Conservation (phyloP, 2,113 vertebrate genomes). For the Pitta sordida region DNA sequence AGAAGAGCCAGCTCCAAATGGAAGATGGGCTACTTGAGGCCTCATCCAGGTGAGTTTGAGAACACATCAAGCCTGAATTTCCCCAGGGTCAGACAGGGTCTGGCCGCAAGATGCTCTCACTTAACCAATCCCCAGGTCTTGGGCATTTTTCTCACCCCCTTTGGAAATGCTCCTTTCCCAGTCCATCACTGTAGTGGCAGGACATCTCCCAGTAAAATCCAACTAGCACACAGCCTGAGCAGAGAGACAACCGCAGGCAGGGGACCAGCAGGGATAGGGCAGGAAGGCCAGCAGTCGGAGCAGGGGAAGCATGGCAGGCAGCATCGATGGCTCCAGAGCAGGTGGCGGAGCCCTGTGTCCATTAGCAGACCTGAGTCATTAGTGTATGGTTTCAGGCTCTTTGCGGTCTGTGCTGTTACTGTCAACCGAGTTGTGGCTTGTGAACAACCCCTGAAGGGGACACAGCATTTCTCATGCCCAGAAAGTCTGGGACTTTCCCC, state of each 20-base stretch:
- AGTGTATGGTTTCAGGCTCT: conserved; percentile 41
- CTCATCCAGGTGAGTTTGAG: neutral
- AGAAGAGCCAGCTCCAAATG: neutral
- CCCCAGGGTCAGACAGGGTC: neutral
- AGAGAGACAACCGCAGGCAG: fast-evolving
- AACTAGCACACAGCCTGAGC: neutral
- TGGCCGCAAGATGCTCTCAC: neutral
- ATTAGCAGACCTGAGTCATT: conserved; percentile 53
- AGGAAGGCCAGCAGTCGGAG: neutral
- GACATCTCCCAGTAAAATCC: neutral
- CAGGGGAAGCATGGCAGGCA: neutral
- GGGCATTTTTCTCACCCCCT: neutral
- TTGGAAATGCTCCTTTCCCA: neutral
- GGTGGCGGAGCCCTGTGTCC: neutral
- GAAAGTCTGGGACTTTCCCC: neutral
- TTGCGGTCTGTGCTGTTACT: neutral
- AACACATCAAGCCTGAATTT: neutral
- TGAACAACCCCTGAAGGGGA: neutral
- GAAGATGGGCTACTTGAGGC: fast-evolving
- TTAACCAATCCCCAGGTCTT: neutral
- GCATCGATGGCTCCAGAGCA: neutral
- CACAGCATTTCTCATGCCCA: neutral
- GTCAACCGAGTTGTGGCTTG: neutral
- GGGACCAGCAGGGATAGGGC: neutral
- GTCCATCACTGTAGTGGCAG: fast-evolving